A percentile compares a stretch with the other conserved stretches of the same genome.
These are phyloP conservation scores for Heteropelma amictum DNA, from an alignment of 2,888 invertebrate species.

Conservation along the genomic window DNA sequence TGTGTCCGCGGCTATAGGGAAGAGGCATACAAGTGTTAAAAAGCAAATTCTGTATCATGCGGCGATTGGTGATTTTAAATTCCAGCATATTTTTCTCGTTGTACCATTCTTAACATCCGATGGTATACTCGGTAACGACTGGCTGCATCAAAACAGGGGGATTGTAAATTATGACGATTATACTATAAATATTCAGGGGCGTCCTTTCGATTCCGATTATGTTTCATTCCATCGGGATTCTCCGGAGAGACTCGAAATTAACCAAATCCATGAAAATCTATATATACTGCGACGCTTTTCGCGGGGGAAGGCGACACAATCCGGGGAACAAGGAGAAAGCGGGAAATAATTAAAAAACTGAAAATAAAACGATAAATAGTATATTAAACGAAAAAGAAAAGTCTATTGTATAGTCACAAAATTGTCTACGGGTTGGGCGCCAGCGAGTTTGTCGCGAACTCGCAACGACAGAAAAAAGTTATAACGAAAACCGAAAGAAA, in stretches of 20 bases:
- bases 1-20: not conserved
- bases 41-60: not conserved
- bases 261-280: not conserved
- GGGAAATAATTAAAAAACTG: too few relatives aligned
- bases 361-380: too few relatives aligned
- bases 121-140: constrained; percentile 18
- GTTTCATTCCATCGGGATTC: constrained; percentile 20
- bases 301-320: too few relatives aligned
- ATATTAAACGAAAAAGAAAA: too few relatives aligned
- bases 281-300: too few relatives aligned
- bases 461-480: too few relatives aligned
- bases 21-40: not conserved
- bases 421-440: too few relatives aligned
- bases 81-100: not conserved
- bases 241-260: not conserved
- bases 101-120: not conserved
- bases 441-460: too few relatives aligned
- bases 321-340: too few relatives aligned
- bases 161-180: not conserved
- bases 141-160: not conserved
- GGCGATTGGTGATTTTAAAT: not conserved
- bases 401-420: too few relatives aligned
- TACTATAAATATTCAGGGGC: not conserved
- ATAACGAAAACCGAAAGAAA: too few relatives aligned
- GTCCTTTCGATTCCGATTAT: not conserved